Evolutionary conservation across 2,113 vertebrate species (phyloP).

Genomic region (Taurulus bubalis): DNA sequence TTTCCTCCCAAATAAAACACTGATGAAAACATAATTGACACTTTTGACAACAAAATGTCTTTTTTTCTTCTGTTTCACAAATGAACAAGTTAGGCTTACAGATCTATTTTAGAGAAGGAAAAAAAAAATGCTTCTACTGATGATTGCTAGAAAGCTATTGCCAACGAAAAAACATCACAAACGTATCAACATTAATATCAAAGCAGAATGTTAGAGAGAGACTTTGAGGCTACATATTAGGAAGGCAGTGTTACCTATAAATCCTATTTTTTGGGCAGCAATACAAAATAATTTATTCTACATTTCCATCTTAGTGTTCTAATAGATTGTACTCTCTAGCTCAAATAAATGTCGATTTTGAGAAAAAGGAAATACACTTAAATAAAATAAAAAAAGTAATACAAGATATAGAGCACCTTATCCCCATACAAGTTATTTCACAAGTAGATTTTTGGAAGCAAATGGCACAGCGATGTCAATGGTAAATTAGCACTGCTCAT

Average conservation of each 20-base stretch:
- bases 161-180: constrained; percentile 35
- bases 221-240: constrained; percentile 77
- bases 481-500: constrained; percentile 66
- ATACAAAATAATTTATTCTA: constrained; percentile 82
- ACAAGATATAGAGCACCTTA: constrained; percentile 75
- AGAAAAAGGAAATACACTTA: constrained; percentile 71
- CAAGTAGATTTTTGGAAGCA: constrained; percentile 72
- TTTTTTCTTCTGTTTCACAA: constrained; percentile 45
- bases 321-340: constrained; percentile 75
- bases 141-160: constrained; percentile 62
- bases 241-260: constrained; percentile 75
- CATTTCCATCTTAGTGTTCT: constrained; percentile 69
- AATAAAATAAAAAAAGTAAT: constrained; percentile 63
- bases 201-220: constrained; percentile 66
- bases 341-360: constrained; percentile 62
- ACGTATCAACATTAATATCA: constrained; percentile 57
- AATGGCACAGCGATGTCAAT: constrained; percentile 74
- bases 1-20: constrained; percentile 68
- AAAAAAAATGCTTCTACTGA: constrained; percentile 32
- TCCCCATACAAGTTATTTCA: constrained; percentile 59
- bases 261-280: constrained; percentile 73
- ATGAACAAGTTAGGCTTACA: constrained; percentile 40
- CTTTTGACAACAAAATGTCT: constrained; percentile 45
- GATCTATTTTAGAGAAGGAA: constrained; percentile 19
- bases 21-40: constrained; percentile 62